phyloP scores from a whole-genome alignment of 2,113 vertebrate genomes.

The Dasypus novemcinctus region DNA sequence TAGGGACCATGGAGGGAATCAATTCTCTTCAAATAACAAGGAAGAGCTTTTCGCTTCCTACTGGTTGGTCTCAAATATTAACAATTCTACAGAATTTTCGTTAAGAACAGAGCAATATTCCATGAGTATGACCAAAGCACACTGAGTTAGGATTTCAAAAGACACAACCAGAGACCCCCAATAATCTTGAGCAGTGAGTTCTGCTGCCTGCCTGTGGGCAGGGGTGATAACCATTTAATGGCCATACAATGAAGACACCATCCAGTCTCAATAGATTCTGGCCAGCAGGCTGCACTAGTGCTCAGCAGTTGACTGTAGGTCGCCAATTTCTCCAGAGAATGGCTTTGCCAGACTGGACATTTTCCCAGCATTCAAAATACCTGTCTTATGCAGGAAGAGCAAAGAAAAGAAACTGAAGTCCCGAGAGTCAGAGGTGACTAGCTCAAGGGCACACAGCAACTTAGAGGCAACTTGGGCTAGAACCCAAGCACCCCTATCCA shows the following conservation, averaged over 20 bases:
- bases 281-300: accelerated
- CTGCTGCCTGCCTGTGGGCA: background rate
- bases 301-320: background rate
- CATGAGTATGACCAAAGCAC: background rate
- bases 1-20: background rate
- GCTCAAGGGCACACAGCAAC: background rate
- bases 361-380: background rate
- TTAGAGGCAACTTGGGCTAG: accelerated
- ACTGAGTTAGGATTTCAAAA: background rate
- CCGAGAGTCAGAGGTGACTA: background rate
- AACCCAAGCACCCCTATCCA: accelerated
- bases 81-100: background rate
- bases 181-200: background rate
- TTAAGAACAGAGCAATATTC: background rate
- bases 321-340: background rate
- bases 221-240: accelerated
- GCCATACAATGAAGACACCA: too few species aligned
- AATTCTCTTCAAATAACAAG: background rate
- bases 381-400: background rate
- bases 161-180: background rate
- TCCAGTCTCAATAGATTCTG: background rate
- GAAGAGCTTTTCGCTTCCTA: background rate
- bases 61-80: background rate
- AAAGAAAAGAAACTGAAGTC: background rate
- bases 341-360: background rate